Conservation (phyloP, 2,888 invertebrate genomes). For the Lobophora halterata region DNA sequence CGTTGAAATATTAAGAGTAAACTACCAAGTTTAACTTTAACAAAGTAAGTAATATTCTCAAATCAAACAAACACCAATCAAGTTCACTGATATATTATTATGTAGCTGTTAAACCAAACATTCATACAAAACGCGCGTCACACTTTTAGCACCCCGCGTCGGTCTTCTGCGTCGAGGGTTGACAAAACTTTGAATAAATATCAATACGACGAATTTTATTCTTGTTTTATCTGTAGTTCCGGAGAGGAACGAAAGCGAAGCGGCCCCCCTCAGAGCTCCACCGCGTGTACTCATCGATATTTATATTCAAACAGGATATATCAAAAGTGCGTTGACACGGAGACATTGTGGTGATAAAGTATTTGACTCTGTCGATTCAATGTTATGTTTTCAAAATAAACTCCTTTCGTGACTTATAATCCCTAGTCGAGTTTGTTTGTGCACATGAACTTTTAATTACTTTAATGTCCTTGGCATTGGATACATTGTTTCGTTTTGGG, state of each 20-base stretch:
- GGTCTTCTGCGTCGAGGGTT: conserved; percentile 11
- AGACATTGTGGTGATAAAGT: conserved; percentile 45
- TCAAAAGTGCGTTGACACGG: conserved; percentile 53
- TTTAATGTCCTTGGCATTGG: conserved; percentile 15
- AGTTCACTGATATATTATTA: background rate
- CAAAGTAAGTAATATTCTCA: too few relatives aligned
- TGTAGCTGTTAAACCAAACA: background rate
- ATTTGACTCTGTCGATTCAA: conserved; percentile 28
- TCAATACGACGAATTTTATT: conserved; percentile 25
- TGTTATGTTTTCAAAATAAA: too few relatives aligned
- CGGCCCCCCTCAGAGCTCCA: conserved; percentile 33
- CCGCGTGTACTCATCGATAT: conserved; percentile 45
- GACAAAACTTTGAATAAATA: conserved; percentile 17
- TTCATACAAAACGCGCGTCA: conserved; percentile 2
- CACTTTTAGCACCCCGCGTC: conserved; percentile 7
- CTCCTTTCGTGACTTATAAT: too few relatives aligned
- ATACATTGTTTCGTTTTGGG: conserved; percentile 1
- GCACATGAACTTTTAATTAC: conserved; percentile 10
- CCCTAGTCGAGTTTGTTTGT: background rate
- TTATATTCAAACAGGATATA: conserved; percentile 56
- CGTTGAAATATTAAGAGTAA: too few relatives aligned
- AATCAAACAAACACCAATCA: background rate
- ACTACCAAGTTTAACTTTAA: too few relatives aligned
- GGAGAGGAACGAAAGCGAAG: conserved; percentile 26
- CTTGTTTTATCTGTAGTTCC: conserved; percentile 25